A percentile compares a stretch with the other conserved stretches of the same genome.
These are phyloP conservation scores for Talpa occidentalis DNA, from an alignment of 2,113 vertebrate species.

Conservation along the genomic window DNA sequence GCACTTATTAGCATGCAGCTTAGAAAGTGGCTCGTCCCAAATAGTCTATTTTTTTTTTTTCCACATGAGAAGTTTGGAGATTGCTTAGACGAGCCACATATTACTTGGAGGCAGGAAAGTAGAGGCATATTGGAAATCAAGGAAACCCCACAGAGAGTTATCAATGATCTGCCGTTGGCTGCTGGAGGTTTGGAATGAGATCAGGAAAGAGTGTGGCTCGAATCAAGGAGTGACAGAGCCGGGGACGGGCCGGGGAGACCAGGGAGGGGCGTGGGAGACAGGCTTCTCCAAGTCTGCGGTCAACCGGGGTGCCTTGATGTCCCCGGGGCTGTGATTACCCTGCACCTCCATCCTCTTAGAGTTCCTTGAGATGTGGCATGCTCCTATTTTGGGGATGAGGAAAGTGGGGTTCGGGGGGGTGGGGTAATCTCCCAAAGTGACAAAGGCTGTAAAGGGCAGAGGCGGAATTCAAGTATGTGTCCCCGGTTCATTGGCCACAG, in stretches of 20 bases:
- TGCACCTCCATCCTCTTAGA: background rate
- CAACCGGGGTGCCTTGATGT: background rate
- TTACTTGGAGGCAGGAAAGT: slow-evolving; percentile 37
- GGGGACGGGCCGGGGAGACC: background rate
- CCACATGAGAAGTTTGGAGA: slow-evolving; percentile 73
- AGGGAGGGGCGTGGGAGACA: background rate
- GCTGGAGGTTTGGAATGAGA: background rate
- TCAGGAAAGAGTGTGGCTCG: background rate
- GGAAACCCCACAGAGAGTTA: slow-evolving; percentile 59
- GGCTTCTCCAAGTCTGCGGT: background rate
- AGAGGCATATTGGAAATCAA: slow-evolving; percentile 44
- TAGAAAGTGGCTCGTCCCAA: slow-evolving; percentile 61
- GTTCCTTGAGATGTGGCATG: background rate
- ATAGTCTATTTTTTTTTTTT: slow-evolving; percentile 62
- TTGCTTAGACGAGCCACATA: slow-evolving; percentile 62
- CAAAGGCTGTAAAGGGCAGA: background rate
- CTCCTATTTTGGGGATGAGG: background rate
- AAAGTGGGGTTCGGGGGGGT: background rate
- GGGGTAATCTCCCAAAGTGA: background rate
- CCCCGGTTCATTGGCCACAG: background rate
- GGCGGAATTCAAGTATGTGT: background rate
- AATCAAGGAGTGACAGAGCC: background rate
- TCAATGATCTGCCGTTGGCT: slow-evolving; percentile 22
- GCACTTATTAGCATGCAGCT: slow-evolving; percentile 69
- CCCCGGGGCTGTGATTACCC: too few species aligned